Evolutionary conservation across 2,888 invertebrate species (phyloP), one percentile per base, ranked within the genome.

Genomic region (Troglohyphantes excavatus): DNA sequence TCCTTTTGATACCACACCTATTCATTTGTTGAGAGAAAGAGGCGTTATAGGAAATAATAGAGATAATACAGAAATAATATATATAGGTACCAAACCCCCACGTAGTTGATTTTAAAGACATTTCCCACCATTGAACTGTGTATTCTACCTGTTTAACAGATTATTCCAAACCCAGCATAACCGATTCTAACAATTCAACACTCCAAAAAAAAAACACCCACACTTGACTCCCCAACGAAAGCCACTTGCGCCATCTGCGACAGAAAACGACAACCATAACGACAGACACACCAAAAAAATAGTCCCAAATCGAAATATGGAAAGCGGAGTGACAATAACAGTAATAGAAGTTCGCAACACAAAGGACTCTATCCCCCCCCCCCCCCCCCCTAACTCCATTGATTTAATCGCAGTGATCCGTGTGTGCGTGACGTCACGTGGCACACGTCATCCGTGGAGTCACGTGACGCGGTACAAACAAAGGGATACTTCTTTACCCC

Each of bases 391-490:
- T 39, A 17, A 11, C 27, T 17, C 68, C 65, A 85, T 85, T 70
- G 85, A 85, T 85, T 85, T 59, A 73, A 75, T 84, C 65, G 59
- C 72, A 46, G 73, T 29, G 75, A 68, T 84, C 67, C 53, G 19
- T 43, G n/a, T 39, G 63, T 23, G 39, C 33, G 53, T 88, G 88
- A 88, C 88, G 88, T 88, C 88, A 88, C 68, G 39, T 33, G 43
- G 61, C 88, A 88, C 88, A 81, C 81, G 81, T 81, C 59, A 67
- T 29, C 1, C 68, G 17, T 17, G 26, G 63, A 88, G 61, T 88
- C 88, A 88, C 82, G 76, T 79, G 79, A 63, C 13, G 13, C 23
- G 26, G n/a, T 53, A 61, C 61, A 82, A 82, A 76, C 61, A 43
- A 26, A 1, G 23, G 33, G 63, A 65, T 43, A 46, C 11, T n/a